Evolutionary conservation across 2,797 vertebrate genomes (phyloP), one percentile per base, ranked within the genome.

Genomic region (Ataeniobius toweri): DNA sequence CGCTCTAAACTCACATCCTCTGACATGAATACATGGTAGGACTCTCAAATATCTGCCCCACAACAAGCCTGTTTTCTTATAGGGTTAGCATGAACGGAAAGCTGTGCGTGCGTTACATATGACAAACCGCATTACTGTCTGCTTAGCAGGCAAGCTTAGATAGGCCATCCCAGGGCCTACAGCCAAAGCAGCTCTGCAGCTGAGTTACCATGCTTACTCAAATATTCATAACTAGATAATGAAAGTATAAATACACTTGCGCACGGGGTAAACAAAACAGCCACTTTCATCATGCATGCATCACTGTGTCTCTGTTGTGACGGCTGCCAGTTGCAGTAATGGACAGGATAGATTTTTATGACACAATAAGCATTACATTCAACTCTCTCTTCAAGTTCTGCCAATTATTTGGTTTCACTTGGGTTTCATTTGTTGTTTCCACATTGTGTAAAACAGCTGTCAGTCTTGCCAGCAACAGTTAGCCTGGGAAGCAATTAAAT

Each of bases 121-220:
- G 95, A 95, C 95, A 95, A 88, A 90, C 93, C 88, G 67, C 92
- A 95, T 96, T 95, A 95, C 87, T 87, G 93, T 92, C 89, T 89
- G 91, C 87, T 85, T 88, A 85, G 91, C 88, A 91, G 93, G 93
- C 92, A 85, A 89, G 88, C 92, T 91, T 91, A 92, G 94, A 89
- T 86, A 92, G 93, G 92, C 91, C 93, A 92, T 91, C 93, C 92
- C 82, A 74, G 83, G 93, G 94, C 92, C 94, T 82, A 86, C 91
- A 92, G 94, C 90, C 89, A 90, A 87, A 89, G 91, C 87, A 41
- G 82, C 91, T 85, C 91, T 80, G 83, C 91, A 92, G 91, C 93
- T 89, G 92, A 90, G 88, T 91, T 93, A 88, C 92, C 87, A 82
- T 93, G 93, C 93, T 94, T 94, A 94, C 93, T 95, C 93, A 91